Base-by-base conservation (phyloP, 2,797 vertebrate species). In the Antrozous pallidus region DNA sequence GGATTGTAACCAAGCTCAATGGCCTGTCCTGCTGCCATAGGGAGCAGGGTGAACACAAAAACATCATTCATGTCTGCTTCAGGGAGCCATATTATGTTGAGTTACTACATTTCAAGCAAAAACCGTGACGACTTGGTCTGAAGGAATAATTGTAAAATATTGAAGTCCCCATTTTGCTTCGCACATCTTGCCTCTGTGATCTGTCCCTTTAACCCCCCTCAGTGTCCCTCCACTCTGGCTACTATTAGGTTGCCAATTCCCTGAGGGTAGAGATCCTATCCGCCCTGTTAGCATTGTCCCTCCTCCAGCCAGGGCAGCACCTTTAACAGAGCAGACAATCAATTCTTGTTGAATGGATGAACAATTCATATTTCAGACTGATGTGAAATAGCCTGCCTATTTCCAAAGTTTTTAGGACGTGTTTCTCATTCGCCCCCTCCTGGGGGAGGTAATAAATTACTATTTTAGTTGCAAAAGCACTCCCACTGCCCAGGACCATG, bases 21-120 rank as follows among this genome's bases (percentile, higher is more conserved):
- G 20, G 54, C 84, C 63, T 38, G 26, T 31, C 40, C 20, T 49
- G 2, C 16, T 31, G 17, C 36, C 26, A 14, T 36, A 65, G 14
- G 33, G 38, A 67, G 56, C 26, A 22, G 28, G 7, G 18, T 16
- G 28, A 2, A 18, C 13, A 67, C 26, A 67, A 51, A 94, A 91
- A 54, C 22, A 17, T n/a, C 54, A 65, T 24, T 74, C 54, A 63
- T 1, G 3, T 47, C 51, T 45, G 49, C 36, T 69, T 54, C 51
- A 8, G 5, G 26, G 38, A 40, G 58, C 13, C 24, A 0, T 38
- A 67, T 84, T 90, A 67, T 61, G 36, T 81, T 56, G 33, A 56
- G 7, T 79, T 45, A 86, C 11, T 54, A 45, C 42, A n/a, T 77
- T 90, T 82, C 36, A 78, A 81, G 87, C 42, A 73, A 82, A 79